Evolutionary conservation across 2,113 vertebrate genomes (phyloP).

Genomic region (Sebastes fasciatus): DNA sequence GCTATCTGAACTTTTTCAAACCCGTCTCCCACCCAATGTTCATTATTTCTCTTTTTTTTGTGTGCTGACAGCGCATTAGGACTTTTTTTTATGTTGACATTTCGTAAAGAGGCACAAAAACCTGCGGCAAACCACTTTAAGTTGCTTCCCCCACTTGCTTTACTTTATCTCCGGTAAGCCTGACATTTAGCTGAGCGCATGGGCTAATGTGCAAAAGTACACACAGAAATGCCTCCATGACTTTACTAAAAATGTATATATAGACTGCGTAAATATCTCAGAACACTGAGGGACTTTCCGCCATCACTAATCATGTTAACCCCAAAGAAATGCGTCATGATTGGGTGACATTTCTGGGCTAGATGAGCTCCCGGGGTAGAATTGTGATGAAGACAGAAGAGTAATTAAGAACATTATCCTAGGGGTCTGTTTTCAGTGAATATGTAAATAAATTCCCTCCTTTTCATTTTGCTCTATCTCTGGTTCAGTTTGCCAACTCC

Average conservation of each 20-base stretch:
- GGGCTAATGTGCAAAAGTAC: slow-evolving; percentile 34
- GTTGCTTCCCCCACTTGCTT: slow-evolving; percentile 40
- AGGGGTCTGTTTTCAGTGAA: slow-evolving; percentile 72
- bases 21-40: slow-evolving; percentile 37
- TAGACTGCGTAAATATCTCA: slow-evolving; percentile 66
- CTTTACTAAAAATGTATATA: slow-evolving; percentile 57
- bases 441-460: slow-evolving; percentile 74
- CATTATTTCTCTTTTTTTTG: slow-evolving; percentile 44
- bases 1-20: slow-evolving; percentile 43
- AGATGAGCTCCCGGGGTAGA: slow-evolving; percentile 79
- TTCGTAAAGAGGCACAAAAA: slow-evolving; percentile 71
- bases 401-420: slow-evolving; percentile 81
- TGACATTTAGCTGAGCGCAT: slow-evolving; percentile 72
- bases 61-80: slow-evolving; percentile 60
- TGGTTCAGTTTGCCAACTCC: slow-evolving; percentile 34
- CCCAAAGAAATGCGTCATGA: slow-evolving; percentile 74
- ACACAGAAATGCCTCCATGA: slow-evolving; percentile 41
- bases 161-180: slow-evolving; percentile 63
- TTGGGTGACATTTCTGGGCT: slow-evolving; percentile 85
- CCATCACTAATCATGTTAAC: slow-evolving; percentile 81
- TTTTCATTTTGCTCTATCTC: slow-evolving; percentile 41
- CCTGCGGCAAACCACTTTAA: slow-evolving; percentile 52
- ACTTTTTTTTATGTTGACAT: slow-evolving; percentile 73
- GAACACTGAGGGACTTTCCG: slow-evolving; percentile 71
- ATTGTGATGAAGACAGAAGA: slow-evolving; percentile 76